These are phyloP conservation scores for Artibeus lituratus DNA, from an alignment of 2,797 vertebrate genomes.

Conservation along the genomic window DNA sequence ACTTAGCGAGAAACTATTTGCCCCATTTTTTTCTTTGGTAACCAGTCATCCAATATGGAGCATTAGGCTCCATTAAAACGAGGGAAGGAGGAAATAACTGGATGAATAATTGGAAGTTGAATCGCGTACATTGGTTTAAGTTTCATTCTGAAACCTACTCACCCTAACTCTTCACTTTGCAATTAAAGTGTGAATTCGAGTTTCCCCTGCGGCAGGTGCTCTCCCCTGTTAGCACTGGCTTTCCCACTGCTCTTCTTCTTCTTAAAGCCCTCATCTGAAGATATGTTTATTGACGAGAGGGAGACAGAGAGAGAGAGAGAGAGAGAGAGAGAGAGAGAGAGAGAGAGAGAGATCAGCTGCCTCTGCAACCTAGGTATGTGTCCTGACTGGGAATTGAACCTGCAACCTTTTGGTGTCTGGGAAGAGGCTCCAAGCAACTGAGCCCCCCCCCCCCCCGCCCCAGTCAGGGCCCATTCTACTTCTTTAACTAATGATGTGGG, in stretches of 20 bases:
- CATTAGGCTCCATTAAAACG: background rate
- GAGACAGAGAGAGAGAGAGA: too few species aligned
- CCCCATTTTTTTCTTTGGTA: background rate
- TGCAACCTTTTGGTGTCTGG: background rate
- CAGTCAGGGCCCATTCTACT: background rate
- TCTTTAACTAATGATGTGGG: background rate
- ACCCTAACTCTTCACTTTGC: background rate
- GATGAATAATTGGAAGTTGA: background rate
- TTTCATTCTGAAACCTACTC: background rate
- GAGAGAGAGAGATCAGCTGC: background rate
- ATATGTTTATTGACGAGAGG: background rate
- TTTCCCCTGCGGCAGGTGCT: background rate
- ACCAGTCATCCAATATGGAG: background rate
- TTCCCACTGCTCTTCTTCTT: background rate
- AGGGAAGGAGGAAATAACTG: background rate
- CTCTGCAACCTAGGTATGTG: background rate
- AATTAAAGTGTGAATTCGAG: background rate
- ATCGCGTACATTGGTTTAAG: background rate
- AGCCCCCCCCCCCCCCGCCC: background rate
- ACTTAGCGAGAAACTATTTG: background rate
- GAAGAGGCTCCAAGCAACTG: background rate
- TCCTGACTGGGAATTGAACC: background rate
- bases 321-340: too few species aligned
- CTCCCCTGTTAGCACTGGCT: background rate
- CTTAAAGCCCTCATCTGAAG: background rate